Base-by-base conservation (phyloP, 2,113 vertebrate species). In the Cyphomyrus plagiostoma region DNA sequence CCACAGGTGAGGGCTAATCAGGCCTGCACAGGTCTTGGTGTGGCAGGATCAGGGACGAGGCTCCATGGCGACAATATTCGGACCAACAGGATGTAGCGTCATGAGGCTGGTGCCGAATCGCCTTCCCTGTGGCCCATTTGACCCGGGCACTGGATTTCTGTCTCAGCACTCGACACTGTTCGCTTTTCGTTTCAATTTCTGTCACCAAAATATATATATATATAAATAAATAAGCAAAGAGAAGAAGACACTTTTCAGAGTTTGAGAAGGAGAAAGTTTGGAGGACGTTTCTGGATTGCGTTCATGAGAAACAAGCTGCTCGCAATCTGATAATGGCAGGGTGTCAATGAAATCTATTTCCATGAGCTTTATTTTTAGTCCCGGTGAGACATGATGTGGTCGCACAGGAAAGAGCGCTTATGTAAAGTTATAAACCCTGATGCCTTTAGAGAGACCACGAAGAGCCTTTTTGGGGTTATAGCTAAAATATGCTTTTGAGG, bases 291-390 rank as follows among this genome's bases (percentile, higher is more conserved):
- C 95, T 96, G 94, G 95, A 96, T 96, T 95, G 95, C 92, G 94
- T 96, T 96, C 95, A 95, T 93, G 91, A 95, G 94, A 95, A 95
- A 94, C 96, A 96, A 96, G 95, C 95, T 97, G 98, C 97, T 98
- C 97, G 97, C 97, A 97, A 97, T 97, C 96, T 95, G 96, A 98
- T 96, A 94, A 96, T 98, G 98, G 97, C 97, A 93, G 93, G 92
- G 94, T 95, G 97, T 98, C 97, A 98, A 97, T 94, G 95, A 95
- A 93, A 94, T 97, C 97, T 94, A 94, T 97, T 98, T 97, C 96
- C 97, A 98, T 97, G 96, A 96, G 96, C 94, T 95, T 96, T 97
- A 96, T 96, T 96, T 96, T 93, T 94, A 95, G 94, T 95, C 88
- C 35, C 46, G 17, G 82, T 90, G 58, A 89, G 86, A 74, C 80